These are phyloP conservation scores for Zootermopsis nevadensis DNA, from an alignment of 2,888 invertebrate species.

Conservation along the genomic window DNA sequence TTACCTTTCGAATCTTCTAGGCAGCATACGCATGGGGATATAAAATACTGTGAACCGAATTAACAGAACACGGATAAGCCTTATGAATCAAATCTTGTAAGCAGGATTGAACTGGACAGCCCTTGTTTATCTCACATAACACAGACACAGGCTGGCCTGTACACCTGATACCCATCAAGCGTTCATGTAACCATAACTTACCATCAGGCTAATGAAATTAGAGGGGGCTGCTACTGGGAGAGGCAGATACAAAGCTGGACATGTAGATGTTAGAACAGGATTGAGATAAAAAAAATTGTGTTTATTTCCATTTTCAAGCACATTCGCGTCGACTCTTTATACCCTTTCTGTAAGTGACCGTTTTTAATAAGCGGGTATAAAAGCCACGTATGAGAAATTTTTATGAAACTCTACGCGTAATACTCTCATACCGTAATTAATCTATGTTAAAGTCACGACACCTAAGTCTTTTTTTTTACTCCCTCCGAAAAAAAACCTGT, in stretches of 20 bases:
- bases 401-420: neutral
- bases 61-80: no score
- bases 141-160: neutral
- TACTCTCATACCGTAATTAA: neutral
- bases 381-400: conserved; percentile 3
- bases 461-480: neutral
- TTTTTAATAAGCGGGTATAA: neutral
- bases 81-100: no score
- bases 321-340: neutral
- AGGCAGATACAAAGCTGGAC: neutral
- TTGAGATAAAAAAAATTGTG: neutral
- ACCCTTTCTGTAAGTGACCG: neutral
- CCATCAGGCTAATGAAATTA: conserved; percentile 7
- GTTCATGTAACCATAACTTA: conserved; percentile 10
- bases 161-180: conserved; percentile 8
- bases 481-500: neutral
- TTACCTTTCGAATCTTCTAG: no score
- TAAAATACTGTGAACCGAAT: no score
- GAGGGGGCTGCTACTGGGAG: neutral
- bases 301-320: neutral
- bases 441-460: neutral
- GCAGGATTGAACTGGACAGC: neutral
- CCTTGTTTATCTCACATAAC: neutral
- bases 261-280: neutral
- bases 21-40: no score